These are phyloP conservation scores for Tokudaia tokunoshimensis DNA, from an alignment of 2,797 vertebrate genomes.

Conservation along the genomic window DNA sequence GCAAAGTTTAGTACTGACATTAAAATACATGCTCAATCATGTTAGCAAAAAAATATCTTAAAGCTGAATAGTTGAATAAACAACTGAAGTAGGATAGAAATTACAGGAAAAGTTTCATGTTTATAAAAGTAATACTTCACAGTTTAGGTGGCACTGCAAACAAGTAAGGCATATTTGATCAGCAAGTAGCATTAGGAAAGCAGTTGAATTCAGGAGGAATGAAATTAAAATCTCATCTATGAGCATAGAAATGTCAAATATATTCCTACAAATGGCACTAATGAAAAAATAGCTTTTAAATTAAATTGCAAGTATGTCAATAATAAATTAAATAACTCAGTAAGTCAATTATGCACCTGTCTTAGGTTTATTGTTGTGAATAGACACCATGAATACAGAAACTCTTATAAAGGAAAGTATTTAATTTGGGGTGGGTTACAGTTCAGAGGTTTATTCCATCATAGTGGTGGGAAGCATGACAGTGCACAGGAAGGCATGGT, in stretches of 20 bases:
- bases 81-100: background rate
- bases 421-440: background rate
- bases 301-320: background rate
- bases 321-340: background rate
- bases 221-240: background rate
- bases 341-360: background rate
- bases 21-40: background rate
- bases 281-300: background rate
- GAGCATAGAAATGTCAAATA: background rate
- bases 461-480: background rate
- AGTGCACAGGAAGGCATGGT: background rate
- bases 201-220: background rate
- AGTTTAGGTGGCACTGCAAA: background rate
- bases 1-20: background rate
- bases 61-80: background rate
- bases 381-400: background rate
- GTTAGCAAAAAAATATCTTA: background rate
- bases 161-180: background rate
- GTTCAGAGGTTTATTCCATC: background rate
- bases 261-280: background rate
- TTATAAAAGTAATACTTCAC: background rate
- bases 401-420: background rate
- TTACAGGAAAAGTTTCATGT: background rate
- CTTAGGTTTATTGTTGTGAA: background rate
- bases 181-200: background rate